phyloP scores from a whole-genome alignment of 2,888 invertebrate genomes.

The Perithous albicinctus region DNA sequence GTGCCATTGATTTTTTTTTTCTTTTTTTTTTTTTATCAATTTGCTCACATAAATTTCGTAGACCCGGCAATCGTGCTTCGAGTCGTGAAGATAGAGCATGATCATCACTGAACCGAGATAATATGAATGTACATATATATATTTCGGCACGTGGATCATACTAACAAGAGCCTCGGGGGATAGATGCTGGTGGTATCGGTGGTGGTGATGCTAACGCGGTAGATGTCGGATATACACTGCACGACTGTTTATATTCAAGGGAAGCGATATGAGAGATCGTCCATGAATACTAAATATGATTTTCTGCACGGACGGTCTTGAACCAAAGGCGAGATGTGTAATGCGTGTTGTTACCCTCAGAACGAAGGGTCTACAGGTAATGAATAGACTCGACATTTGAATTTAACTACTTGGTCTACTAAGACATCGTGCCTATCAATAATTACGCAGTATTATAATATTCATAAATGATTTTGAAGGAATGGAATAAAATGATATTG shows the following conservation, averaged over 20 bases:
- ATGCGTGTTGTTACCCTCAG: not conserved
- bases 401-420: not conserved
- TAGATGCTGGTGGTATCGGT: not conserved
- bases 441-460: too few relatives aligned
- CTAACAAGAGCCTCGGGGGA: constrained; percentile 17
- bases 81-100: constrained; percentile 28
- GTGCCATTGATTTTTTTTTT: not conserved
- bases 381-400: constrained; percentile 2
- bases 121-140: constrained; percentile 18
- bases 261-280: constrained; percentile 36
- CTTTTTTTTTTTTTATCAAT: constrained; percentile 10
- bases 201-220: not conserved
- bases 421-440: not conserved
- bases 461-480: too few relatives aligned
- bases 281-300: constrained; percentile 65
- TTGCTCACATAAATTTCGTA: constrained; percentile 30
- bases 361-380: not conserved
- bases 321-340: not conserved
- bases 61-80: constrained; percentile 1
- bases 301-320: constrained; percentile 49
- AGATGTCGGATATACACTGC: constrained; percentile 30
- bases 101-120: constrained; percentile 26
- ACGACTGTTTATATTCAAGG: constrained; percentile 27
- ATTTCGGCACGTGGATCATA: constrained; percentile 13
- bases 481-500: too few relatives aligned